Evolutionary conservation across 2,797 vertebrate species (phyloP).

Genomic region (Thamnophis elegans): DNA sequence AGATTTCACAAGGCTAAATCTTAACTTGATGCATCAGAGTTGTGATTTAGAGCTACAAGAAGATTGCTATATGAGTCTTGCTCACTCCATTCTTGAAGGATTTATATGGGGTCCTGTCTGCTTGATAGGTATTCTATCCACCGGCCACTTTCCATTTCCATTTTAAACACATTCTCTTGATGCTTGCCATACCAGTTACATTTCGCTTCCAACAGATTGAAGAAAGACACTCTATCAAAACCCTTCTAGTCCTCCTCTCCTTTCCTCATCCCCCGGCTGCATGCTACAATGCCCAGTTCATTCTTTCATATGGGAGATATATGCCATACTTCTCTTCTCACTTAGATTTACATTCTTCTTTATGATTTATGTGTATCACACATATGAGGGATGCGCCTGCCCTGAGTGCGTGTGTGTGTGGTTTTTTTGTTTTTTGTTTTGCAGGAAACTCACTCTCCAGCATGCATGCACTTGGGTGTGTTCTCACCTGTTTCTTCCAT

Average conservation of each 20-base stretch:
- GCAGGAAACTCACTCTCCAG: background rate
- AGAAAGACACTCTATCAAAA: background rate
- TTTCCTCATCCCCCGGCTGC: background rate
- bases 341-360: background rate
- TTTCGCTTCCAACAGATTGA: background rate
- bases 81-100: background rate
- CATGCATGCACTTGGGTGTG: background rate
- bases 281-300: background rate
- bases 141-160: background rate
- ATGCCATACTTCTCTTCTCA: background rate
- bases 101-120: background rate
- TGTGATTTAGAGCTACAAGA: background rate
- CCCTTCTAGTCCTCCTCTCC: background rate
- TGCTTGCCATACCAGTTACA: background rate
- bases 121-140: background rate
- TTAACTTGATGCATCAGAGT: background rate
- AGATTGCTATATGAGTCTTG: background rate
- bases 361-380: background rate
- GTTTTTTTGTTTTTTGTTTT: background rate
- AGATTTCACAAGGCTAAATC: background rate
- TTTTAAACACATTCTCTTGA: background rate
- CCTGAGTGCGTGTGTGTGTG: background rate
- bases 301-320: background rate
- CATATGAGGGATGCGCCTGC: background rate
- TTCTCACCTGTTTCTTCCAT: background rate